A percentile compares a stretch with the other conserved stretches of the same genome.
phyloP scores from a whole-genome alignment of 2,797 vertebrate genomes.

The Lophotriccus pileatus region DNA sequence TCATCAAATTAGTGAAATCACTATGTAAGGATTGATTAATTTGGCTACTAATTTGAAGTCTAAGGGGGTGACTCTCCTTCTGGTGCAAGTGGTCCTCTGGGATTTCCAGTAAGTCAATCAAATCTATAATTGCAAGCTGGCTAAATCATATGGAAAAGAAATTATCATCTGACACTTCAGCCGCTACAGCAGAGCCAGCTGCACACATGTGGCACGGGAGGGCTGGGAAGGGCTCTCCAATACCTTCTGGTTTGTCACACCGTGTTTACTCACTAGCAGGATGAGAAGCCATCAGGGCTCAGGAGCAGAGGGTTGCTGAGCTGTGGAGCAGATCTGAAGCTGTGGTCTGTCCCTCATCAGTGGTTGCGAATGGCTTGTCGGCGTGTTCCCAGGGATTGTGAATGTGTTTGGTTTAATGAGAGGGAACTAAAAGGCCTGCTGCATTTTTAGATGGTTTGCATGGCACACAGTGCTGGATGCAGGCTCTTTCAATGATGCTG shows the following conservation, averaged over 20 bases:
- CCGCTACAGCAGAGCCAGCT: neutral
- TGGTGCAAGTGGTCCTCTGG: neutral
- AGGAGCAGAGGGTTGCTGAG: neutral
- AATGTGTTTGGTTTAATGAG: neutral
- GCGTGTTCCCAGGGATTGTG: fast-evolving
- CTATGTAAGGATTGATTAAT: constrained; percentile 32
- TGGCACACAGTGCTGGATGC: neutral
- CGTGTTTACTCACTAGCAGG: neutral
- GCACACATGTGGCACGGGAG: fast-evolving
- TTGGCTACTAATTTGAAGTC: constrained; percentile 30
- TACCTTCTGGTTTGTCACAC: neutral
- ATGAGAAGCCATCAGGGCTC: neutral
- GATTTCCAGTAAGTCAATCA: constrained; percentile 19
- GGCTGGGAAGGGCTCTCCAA: neutral
- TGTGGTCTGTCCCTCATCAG: neutral
- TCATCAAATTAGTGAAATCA: constrained; percentile 20
- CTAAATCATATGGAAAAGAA: neutral
- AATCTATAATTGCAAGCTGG: neutral
- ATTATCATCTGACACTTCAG: neutral
- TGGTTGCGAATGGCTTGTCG: neutral
- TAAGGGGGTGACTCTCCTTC: neutral
- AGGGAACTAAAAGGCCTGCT: neutral
- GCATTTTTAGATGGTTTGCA: neutral
- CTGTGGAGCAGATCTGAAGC: neutral
- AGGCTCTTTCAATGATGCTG: neutral